Evolutionary conservation across 2,113 vertebrate genomes (phyloP).

Genomic region (Athene cunicularia): DNA sequence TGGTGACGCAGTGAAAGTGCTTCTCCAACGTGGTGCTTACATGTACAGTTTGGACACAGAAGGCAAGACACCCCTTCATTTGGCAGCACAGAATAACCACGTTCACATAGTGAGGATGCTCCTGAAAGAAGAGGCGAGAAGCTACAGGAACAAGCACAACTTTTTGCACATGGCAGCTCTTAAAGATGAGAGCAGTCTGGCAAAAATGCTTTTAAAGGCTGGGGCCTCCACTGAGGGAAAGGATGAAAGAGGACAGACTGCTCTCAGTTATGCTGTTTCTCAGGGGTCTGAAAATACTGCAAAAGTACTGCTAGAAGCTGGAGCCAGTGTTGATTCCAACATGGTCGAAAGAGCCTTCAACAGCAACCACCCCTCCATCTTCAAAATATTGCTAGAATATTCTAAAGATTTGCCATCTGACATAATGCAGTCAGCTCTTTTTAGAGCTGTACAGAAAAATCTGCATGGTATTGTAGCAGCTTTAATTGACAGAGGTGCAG

Average conservation of each 20-base stretch:
- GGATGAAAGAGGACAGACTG: constrained; percentile 69
- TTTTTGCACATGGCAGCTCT: constrained; percentile 76
- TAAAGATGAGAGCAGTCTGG: constrained; percentile 69
- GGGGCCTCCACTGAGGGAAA: constrained; percentile 53
- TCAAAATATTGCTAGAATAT: constrained; percentile 69
- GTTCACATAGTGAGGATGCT: constrained; percentile 52
- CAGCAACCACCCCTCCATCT: constrained; percentile 60
- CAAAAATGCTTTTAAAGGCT: constrained; percentile 69
- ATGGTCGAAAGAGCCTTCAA: constrained; percentile 66
- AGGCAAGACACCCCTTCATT: constrained; percentile 67
- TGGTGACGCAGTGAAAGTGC: neutral
- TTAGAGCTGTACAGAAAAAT: constrained; percentile 81
- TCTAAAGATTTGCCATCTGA: constrained; percentile 59
- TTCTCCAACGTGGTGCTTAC: constrained; percentile 63
- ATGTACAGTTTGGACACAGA: constrained; percentile 64
- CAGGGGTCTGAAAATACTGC: constrained; percentile 64
- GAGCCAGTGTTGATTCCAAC: constrained; percentile 35
- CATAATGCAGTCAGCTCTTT: constrained; percentile 66
- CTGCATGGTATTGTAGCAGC: constrained; percentile 50
- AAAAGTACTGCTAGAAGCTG: constrained; percentile 44
- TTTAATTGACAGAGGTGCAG: constrained; percentile 73
- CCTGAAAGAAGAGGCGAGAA: constrained; percentile 70
- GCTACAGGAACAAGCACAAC: constrained; percentile 51
- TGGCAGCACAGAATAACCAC: constrained; percentile 70
- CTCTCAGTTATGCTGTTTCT: constrained; percentile 75